Conservation (phyloP, 2,888 invertebrate genomes). For the Athrips mouffetella region DNA sequence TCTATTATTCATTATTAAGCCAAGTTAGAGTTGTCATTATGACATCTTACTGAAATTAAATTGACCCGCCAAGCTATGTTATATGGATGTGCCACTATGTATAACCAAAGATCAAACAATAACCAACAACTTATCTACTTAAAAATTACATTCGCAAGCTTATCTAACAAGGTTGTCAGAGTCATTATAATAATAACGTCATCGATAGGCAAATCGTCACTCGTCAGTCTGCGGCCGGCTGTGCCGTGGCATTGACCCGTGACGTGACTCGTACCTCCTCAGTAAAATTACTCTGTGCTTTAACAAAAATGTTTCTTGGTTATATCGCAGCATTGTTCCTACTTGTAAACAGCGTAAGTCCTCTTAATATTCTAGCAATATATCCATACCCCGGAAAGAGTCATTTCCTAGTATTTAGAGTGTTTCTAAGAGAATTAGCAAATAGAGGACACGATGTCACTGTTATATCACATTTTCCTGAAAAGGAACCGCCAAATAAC, state of each 20-base stretch:
- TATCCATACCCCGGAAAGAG: slow-evolving; percentile 84
- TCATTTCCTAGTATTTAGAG: slow-evolving; percentile 82
- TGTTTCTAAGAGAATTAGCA: slow-evolving; percentile 78
- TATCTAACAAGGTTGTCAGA: no score
- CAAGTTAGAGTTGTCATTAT: no score
- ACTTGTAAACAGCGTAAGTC: slow-evolving; percentile 27
- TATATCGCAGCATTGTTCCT: slow-evolving; percentile 28
- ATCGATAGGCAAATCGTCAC: no score
- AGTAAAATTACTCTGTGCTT: neutral
- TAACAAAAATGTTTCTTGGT: slow-evolving; percentile 35
- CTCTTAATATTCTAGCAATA: slow-evolving; percentile 78
- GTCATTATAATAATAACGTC: no score
- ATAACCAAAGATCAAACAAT: no score
- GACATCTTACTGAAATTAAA: no score
- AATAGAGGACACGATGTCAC: slow-evolving; percentile 82
- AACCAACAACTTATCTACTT: no score
- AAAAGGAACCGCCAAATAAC: slow-evolving; percentile 62
- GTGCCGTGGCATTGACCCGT: neutral
- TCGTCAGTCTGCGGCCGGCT: neutral
- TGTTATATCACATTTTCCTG: slow-evolving; percentile 81
- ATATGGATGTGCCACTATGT: no score
- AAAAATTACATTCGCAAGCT: no score
- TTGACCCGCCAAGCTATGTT: no score
- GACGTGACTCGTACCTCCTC: no score
- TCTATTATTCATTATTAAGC: no score